Evolutionary conservation across 2,797 vertebrate species (phyloP), one percentile per base, ranked within the genome.

Genomic region (Nyctibius grandis): DNA sequence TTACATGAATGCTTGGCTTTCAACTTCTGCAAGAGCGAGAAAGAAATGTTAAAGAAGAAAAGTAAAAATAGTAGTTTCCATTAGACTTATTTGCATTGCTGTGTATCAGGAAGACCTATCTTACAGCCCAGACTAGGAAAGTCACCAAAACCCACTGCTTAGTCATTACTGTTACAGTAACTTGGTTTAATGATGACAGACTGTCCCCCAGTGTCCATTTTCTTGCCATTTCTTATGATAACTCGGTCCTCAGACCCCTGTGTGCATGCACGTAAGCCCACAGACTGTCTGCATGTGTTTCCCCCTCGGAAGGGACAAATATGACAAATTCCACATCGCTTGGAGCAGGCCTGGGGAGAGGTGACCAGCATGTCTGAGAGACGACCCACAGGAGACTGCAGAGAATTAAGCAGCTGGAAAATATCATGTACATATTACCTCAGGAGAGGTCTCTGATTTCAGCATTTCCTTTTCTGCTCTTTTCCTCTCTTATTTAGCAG

Each of bases 321-420:
- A 6, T 16, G 51, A 67, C 51, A 76, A 69, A 79, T 60, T 47
- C 44, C 29, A 7, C 10, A 22, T 59, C 3, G 0, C 64, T 70
- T 72, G 82, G 56, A 81, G 60, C 29, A 38, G 31, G 34, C 53
- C 72, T 88, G 53, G 31, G 36, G 31, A 29, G 64, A 67, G 25
- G 17, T 74, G 68, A 77, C 38, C 16, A 22, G n/a, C 36, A 9
- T 25, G 18, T 51, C 42, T 81, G 61, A 78, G 70, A 69, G 12
- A 51, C 8, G 22, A 64, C 53, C 68, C 56, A 33, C 26, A 77
- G 42, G 42, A 90, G 23, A 72, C 48, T 1, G 4, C 47, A 45
- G 48, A 70, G 45, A 72, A 25, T 68, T 64, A 75, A 92, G 74
- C 78, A 79, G 40, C 48, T 89, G 91, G 57, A 56, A 93, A 82